Evolutionary conservation across 2,113 vertebrate species (phyloP), one percentile per base, ranked within the genome.

Genomic region (Odobenus rosmarus): DNA sequence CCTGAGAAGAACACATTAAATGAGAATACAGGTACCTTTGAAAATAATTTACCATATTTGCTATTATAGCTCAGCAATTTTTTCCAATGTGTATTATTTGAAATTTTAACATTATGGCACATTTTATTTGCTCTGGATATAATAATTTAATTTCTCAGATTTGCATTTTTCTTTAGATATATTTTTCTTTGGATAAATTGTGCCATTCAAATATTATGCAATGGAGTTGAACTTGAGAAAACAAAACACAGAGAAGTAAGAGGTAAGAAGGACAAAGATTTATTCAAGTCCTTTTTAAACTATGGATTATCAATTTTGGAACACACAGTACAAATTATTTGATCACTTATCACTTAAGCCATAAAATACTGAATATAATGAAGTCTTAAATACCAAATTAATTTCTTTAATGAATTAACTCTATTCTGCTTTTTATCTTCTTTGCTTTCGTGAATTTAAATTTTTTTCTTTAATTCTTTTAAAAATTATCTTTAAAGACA

Each of bases 351-450:
- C 23, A 64, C n/a, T 67, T 94, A 81, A 88, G 12, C 15, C 64
- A 53, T 64, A 64, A 69, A 8, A 80, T 33, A 10, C 24, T 82
- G n/a, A 69, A 88, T 67, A 81, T 80, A 88, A 82, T 64, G 3
- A 49, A 90, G 84, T 36, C n/a, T 87, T 64, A 93, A 84, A 18
- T 1, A 79, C 0, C 7, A 59, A 42, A 36, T 77, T 26, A 74
- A 1, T 3, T 95, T 39, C 62, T 85, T 90, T 87, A 95, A 57
- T 94, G 71, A 96, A 42, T 80, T 39, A 81, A 64, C 8, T 95
- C 79, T 84, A 80, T 46, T 33, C 4, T 79, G 13, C 2, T 7
- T 94, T 88, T 95, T 51, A 80, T 89, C 8, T 13, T 76, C 69
- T 71, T 85, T 86, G 26, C 5, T 87, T 83, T 79, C 57, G 8